Conservation (phyloP, 2,113 vertebrate species). For the Callopanchax toddi region DNA sequence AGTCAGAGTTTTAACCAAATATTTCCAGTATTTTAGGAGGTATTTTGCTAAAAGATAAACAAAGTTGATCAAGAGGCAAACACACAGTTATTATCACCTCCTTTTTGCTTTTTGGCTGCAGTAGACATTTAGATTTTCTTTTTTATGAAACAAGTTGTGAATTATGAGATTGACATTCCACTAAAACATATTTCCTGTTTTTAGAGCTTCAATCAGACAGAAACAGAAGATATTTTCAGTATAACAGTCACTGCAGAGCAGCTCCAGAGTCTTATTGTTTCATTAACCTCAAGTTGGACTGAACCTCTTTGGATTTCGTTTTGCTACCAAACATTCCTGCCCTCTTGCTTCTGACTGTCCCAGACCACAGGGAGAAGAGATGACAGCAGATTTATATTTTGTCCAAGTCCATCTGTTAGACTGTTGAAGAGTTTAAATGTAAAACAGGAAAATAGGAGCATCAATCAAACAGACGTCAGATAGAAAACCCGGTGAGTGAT, state of each 20-base stretch:
- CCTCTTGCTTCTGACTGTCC: constrained; percentile 2
- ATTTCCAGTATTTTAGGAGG: no score
- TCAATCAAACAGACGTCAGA: no score
- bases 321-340: constrained; percentile 15
- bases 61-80: no score
- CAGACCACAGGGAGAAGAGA: constrained; percentile 14
- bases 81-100: background rate
- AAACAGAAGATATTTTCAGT: no score
- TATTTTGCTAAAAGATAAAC: no score
- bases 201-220: background rate
- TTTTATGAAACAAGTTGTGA: no score
- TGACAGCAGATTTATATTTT: constrained; percentile 11
- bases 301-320: constrained; percentile 30
- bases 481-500: no score
- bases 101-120: no score
- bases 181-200: background rate
- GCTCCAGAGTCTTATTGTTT: constrained; percentile 2
- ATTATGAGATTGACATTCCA: background rate
- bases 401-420: constrained; percentile 34
- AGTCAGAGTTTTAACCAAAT: no score
- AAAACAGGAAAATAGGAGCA: constrained; percentile 31
- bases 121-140: no score
- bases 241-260: no score
- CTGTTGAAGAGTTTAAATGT: constrained; percentile 39
- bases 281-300: constrained; percentile 39